Conservation (phyloP, 2,797 vertebrate species). For the Natrix natrix region DNA sequence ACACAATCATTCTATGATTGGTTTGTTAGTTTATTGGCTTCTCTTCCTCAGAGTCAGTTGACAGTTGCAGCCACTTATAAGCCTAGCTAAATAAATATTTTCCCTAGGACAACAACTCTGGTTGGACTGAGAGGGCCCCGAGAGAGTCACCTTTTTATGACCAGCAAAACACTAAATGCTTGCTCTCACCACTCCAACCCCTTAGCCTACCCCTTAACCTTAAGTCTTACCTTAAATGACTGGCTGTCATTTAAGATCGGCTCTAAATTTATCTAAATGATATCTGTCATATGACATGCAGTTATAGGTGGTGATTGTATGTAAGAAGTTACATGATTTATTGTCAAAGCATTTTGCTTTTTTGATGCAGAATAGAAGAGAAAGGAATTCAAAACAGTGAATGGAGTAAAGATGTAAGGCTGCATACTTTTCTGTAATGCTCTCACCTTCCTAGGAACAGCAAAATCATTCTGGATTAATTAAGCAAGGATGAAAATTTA, state of each 20-base stretch:
- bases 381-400: background rate
- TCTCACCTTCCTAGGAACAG: constrained; percentile 21
- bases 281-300: background rate
- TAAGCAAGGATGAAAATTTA: constrained; percentile 33
- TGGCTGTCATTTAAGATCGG: background rate
- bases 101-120: background rate
- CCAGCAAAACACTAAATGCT: background rate
- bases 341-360: background rate
- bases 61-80: background rate
- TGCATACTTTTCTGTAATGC: background rate
- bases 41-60: background rate
- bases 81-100: background rate
- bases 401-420: constrained; percentile 5
- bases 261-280: background rate
- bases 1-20: background rate
- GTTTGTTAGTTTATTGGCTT: background rate
- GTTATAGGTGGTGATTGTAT: background rate
- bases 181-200: background rate
- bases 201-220: no score
- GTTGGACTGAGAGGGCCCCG: background rate
- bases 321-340: background rate
- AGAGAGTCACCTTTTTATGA: background rate
- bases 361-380: background rate
- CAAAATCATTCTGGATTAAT: constrained; percentile 24
- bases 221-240: background rate